These are phyloP conservation scores for Tinea semifulvella DNA, from an alignment of 2,888 invertebrate genomes.

Conservation along the genomic window DNA sequence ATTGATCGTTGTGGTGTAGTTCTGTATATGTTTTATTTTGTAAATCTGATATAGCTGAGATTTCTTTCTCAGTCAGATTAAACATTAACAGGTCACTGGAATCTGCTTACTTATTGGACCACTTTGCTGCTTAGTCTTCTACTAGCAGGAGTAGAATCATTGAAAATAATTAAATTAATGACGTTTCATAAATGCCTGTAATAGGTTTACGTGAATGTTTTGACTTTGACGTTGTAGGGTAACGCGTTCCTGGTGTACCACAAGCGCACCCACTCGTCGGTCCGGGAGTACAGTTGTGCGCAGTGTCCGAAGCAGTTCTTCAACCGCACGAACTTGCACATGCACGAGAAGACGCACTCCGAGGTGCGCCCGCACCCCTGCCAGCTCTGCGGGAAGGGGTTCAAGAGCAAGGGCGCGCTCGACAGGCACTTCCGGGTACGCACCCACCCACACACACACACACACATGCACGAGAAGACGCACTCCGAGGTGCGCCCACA, in stretches of 20 bases:
- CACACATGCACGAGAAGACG: constrained; percentile 48
- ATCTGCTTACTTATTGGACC: too few relatives aligned
- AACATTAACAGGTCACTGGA: too few relatives aligned
- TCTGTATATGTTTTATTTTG: too few relatives aligned
- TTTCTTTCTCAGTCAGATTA: too few relatives aligned
- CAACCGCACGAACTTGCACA: constrained; percentile 48
- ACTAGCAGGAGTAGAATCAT: too few relatives aligned
- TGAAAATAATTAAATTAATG: too few relatives aligned
- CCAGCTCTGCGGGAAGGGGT: constrained; percentile 43
- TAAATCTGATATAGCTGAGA: too few relatives aligned
- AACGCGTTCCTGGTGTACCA: constrained; percentile 51
- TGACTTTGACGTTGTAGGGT: constrained; percentile 28
- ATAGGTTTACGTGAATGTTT: too few relatives aligned
- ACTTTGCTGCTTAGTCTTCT: too few relatives aligned
- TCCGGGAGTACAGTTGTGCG: constrained; percentile 38
- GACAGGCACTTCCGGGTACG: constrained; percentile 43
- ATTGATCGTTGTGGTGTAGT: too few relatives aligned
- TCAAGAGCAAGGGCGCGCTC: constrained; percentile 50
- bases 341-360: constrained; percentile 51
- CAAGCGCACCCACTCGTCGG: constrained; percentile 46
- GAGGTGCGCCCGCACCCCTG: constrained; percentile 45
- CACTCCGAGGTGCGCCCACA: constrained; percentile 47
- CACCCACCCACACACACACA: constrained; percentile 21
- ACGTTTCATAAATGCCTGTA: too few relatives aligned
- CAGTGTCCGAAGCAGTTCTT: constrained; percentile 48